These are phyloP conservation scores for Bombus pascuorum DNA, from an alignment of 1,140 invertebrate species.

Conservation along the genomic window DNA sequence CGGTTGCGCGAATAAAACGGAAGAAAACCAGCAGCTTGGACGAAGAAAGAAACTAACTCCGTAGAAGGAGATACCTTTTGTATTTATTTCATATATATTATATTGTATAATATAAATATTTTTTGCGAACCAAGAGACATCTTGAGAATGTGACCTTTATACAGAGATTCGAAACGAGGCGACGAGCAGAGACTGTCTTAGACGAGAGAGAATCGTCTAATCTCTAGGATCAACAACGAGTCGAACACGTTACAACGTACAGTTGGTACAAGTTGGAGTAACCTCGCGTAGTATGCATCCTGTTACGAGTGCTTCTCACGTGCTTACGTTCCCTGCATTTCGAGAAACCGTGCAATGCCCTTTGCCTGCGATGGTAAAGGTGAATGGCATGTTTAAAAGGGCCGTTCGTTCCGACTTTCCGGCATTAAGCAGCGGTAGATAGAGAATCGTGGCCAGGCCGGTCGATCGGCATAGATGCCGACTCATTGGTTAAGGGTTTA, in stretches of 20 bases:
- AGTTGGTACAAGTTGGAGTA: neutral
- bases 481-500: neutral
- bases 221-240: neutral
- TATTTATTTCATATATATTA: too few species aligned
- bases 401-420: slow-evolving; percentile 28
- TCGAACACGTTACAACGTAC: slow-evolving; percentile 22
- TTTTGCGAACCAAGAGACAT: too few species aligned
- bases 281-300: slow-evolving; percentile 17
- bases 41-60: too few species aligned
- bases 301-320: slow-evolving; percentile 30
- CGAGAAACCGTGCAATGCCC: slow-evolving; percentile 61
- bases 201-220: neutral
- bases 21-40: too few species aligned
- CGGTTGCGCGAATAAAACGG: too few species aligned
- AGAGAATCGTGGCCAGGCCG: neutral
- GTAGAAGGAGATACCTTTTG: neutral
- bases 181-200: too few species aligned
- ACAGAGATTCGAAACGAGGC: neutral
- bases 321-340: slow-evolving; percentile 40
- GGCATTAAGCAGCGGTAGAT: neutral
- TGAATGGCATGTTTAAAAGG: slow-evolving; percentile 25
- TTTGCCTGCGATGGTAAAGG: slow-evolving; percentile 57
- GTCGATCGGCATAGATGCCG: neutral
- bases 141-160: neutral
- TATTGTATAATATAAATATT: neutral